A percentile compares a stretch with the other conserved stretches of the same genome.
phyloP scores from a whole-genome alignment of 2,113 vertebrate species.

The Oryctolagus cuniculus region DNA sequence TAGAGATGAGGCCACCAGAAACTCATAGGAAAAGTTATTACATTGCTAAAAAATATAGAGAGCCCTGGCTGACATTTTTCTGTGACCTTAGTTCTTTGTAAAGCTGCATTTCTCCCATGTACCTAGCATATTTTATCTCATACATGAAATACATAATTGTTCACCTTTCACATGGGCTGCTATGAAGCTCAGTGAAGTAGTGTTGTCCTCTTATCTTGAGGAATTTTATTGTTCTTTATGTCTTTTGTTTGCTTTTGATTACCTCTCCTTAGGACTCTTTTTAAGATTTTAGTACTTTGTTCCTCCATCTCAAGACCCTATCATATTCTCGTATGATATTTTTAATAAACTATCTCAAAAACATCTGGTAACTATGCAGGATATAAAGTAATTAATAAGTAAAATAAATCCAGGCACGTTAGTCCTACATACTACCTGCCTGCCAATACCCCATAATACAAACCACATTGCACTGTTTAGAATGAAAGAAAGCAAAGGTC shows the following conservation, averaged over 20 bases:
- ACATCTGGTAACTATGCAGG: constrained; percentile 62
- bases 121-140: background rate
- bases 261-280: background rate
- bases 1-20: background rate
- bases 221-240: background rate
- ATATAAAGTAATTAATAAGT: constrained; percentile 80
- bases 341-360: constrained; percentile 60
- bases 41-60: background rate
- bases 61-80: background rate
- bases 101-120: background rate
- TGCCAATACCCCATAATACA: constrained; percentile 75
- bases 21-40: background rate
- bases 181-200: background rate
- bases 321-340: constrained; percentile 46
- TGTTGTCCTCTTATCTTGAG: background rate
- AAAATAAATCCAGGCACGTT: constrained; percentile 76
- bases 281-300: constrained; percentile 40
- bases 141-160: background rate
- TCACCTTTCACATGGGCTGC: constrained; percentile 25
- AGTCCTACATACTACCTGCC: constrained; percentile 50
- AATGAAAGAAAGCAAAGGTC: constrained; percentile 68
- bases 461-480: constrained; percentile 75
- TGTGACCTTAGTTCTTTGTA: background rate
- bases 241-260: background rate
- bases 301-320: constrained; percentile 11